Percentiles rank a stretch among this genome's conserved stretches.
phyloP scores from a whole-genome alignment of 2,113 vertebrate genomes.

The rat (Rattus norvegicus) region GRCr8 NC_086020.1:115065501-115066000 shows the following conservation, averaged over 20 bases:
- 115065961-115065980: too few relatives aligned
- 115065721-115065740: slow-evolving; percentile 62
- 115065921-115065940: background rate
- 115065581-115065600: slow-evolving; percentile 16
- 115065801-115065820: slow-evolving; percentile 10
- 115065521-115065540: slow-evolving; percentile 45
- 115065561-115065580: slow-evolving; percentile 19
- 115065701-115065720: slow-evolving; percentile 7
- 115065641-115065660: slow-evolving; percentile 25
- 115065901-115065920: too few relatives aligned
- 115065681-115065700: slow-evolving; percentile 33
- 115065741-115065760: slow-evolving; percentile 39
- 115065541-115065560: slow-evolving; percentile 38
- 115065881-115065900: background rate
- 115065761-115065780: background rate
- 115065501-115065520: slow-evolving; percentile 50
- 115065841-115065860: background rate
- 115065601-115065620: background rate
- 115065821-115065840: slow-evolving; percentile 52
- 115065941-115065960: background rate
- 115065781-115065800: slow-evolving; percentile 24
- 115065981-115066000: background rate
- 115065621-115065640: background rate
- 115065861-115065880: background rate
- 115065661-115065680: background rate